Evolutionary conservation across 2,797 vertebrate genomes (phyloP), one percentile per base, ranked within the genome.

Genomic region (Fringilla coelebs): DNA sequence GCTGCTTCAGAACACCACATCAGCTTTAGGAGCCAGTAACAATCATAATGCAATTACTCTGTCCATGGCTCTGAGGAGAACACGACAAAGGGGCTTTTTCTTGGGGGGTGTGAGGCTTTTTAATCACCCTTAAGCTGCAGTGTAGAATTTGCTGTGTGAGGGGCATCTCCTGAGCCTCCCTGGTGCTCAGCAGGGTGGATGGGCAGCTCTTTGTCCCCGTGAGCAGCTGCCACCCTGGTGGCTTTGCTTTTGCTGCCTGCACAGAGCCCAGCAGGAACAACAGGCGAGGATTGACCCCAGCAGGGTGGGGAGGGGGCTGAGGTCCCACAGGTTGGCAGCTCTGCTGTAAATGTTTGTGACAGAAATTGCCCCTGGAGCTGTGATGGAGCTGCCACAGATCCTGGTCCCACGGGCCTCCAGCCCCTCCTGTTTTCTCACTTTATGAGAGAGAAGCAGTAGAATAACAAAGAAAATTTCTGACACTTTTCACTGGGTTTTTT

Each of bases 251-350:
- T 17, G 48, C 63, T 76, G 87, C 72, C 71, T 51, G 70, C 46
- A 0, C 51, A 40, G 48, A 79, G 26, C 57, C 31, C 28, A 12
- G 45, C 29, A 55, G 46, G 68, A 68, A 3, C 1, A 11, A 2
- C 0, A 0, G 0, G 28, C 26, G 9, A 12, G 34, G 72, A 28
- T 11, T 10, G 34, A 13, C 6, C 43, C 1, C 0, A 4, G 28
- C 32, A 22, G n/a, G 58, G 29, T 5, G 29, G 49, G 68, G 5
- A 10, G 20, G 29, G 25, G 13, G 18, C n/a, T 22, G 41, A 40
- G n/a, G 16, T 65, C 6, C 67, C 1, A 0, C 34, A 3, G 11
- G 17, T 24, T 24, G 58, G 63, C 15, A 45, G n/a, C 36, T 28
- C n/a, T 54, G 55, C 28, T 68, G 20, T 16, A 10, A 78, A 29